Conservation (phyloP, 2,888 invertebrate genomes). For the Zaprionus obscuricornis region DNA sequence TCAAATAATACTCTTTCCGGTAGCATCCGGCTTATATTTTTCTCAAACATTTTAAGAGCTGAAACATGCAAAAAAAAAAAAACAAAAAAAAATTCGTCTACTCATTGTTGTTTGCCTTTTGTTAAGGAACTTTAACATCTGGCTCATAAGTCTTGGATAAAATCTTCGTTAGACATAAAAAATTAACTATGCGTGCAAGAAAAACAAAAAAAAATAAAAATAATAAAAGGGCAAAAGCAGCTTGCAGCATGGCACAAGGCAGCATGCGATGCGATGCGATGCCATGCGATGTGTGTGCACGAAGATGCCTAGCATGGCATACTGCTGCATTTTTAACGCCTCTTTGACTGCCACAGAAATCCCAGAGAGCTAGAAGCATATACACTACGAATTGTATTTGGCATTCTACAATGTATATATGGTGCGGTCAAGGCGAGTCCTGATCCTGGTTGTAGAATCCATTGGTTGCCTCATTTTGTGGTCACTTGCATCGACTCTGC, state of each 20-base stretch:
- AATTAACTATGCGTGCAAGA: constrained; percentile 48
- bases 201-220: constrained; percentile 1
- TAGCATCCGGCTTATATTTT: too few species aligned
- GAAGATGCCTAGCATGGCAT: constrained; percentile 12
- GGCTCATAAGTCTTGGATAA: constrained; percentile 48
- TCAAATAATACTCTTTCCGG: too few species aligned
- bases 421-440: constrained; percentile 25
- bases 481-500: constrained; percentile 59
- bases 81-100: too few species aligned
- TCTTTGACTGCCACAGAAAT: constrained; percentile 23
- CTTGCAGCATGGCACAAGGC: constrained; percentile 13
- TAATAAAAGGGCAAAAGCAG: constrained; percentile 23
- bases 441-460: constrained; percentile 15
- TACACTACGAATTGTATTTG: constrained; percentile 5
- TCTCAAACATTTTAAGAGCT: too few species aligned
- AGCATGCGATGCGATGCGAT: too few species aligned
- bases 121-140: constrained; percentile 29
- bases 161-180: constrained; percentile 39
- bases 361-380: constrained; percentile 7
- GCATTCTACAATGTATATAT: constrained; percentile 7
- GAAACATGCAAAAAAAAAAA: too few species aligned
- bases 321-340: constrained; percentile 39
- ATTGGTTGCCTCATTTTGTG: constrained; percentile 53
- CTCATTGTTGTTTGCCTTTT: too few species aligned
- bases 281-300: too few species aligned